Conservation (phyloP, 1,140 invertebrate species). For the Penaeus chinensis region DNA sequence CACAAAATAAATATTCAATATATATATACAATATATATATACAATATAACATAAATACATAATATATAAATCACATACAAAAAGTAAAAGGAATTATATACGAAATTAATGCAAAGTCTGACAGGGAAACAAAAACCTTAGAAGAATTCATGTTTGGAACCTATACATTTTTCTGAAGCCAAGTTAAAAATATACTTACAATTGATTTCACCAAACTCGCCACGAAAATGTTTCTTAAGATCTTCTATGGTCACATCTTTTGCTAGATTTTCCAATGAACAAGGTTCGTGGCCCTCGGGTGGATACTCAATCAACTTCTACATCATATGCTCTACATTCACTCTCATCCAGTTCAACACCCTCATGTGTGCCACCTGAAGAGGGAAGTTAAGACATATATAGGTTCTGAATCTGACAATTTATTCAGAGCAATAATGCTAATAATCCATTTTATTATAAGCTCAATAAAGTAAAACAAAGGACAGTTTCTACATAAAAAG, state of each 20-base stretch:
- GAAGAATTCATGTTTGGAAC: not conserved
- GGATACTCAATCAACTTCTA: constrained; percentile 94
- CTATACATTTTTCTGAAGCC: not conserved
- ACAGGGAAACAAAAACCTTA: not conserved
- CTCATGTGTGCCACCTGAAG: constrained; percentile 61
- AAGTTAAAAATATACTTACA: constrained; percentile 70
- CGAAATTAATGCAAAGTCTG: not conserved
- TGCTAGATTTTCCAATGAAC: constrained; percentile 92
- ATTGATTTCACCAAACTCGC: constrained; percentile 97
- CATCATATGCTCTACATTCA: constrained; percentile 74
- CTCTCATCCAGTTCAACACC: constrained; percentile 65
- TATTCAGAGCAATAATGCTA: too few relatives aligned
- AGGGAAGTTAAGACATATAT: not conserved
- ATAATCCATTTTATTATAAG: too few relatives aligned
- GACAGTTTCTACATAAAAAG: too few relatives aligned
- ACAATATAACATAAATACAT: not conserved
- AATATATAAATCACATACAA: not conserved
- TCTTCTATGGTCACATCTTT: constrained; percentile 91
- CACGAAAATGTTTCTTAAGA: constrained; percentile 89
- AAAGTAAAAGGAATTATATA: not conserved
- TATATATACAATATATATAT: not conserved
- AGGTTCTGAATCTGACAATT: too few relatives aligned
- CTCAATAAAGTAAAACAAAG: too few relatives aligned
- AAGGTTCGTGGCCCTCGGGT: constrained; percentile 91
- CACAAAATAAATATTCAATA: too few relatives aligned